Evolutionary conservation across 2,113 vertebrate species (phyloP).

Genomic region (Nibea albiflora): DNA sequence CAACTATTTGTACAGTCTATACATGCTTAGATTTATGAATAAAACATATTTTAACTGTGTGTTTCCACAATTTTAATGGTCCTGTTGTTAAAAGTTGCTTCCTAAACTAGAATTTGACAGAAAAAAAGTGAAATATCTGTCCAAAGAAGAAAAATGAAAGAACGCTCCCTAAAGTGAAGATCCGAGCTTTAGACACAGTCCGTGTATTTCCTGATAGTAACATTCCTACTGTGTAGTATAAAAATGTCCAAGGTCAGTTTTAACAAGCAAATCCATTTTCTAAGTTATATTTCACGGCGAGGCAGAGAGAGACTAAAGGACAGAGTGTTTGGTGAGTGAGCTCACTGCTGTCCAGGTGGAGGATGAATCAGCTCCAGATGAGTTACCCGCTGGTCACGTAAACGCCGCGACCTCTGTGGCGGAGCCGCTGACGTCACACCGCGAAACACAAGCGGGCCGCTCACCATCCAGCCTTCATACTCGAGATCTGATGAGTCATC

Average conservation of each 20-base stretch:
- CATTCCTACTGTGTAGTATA: too few relatives aligned
- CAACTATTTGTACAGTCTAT: too few relatives aligned
- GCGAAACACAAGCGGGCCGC: not conserved
- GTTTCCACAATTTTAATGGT: too few relatives aligned
- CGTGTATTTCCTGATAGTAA: not conserved
- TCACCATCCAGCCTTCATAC: not conserved
- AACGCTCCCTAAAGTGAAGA: not conserved
- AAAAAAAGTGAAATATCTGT: too few relatives aligned
- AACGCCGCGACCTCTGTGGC: not conserved
- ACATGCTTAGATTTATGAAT: too few relatives aligned
- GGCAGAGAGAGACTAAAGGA: not conserved
- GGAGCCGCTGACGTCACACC: slow-evolving; percentile 10
- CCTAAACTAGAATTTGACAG: too few relatives aligned
- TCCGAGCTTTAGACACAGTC: not conserved
- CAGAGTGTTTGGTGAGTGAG: not conserved
- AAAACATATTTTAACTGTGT: too few relatives aligned
- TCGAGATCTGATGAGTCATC: not conserved
- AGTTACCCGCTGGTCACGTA: slow-evolving; percentile 2
- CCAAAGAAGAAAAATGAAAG: not conserved
- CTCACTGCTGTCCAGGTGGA: slow-evolving; percentile 29
- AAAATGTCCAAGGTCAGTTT: not conserved
- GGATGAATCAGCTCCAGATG: slow-evolving; percentile 31
- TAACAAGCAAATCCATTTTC: not conserved
- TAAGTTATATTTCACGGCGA: not conserved
- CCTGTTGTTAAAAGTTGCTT: too few relatives aligned